These are phyloP conservation scores for Tinamus guttatus DNA, from an alignment of 2,113 vertebrate species.

Conservation along the genomic window DNA sequence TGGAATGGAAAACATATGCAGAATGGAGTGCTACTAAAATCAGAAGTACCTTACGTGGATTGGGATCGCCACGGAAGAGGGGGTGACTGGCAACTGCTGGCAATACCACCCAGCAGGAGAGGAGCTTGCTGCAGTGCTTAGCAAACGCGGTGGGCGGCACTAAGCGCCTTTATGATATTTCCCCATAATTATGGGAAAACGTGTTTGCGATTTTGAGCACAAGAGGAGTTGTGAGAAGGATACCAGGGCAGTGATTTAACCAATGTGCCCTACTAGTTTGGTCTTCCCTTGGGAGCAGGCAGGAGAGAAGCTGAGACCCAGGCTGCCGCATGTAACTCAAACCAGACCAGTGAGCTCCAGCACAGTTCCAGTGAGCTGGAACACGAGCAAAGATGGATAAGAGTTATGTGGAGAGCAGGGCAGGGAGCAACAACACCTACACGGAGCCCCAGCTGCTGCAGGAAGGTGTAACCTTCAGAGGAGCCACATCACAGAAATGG, in stretches of 20 bases:
- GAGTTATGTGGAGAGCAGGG: neutral
- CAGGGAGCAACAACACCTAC: neutral
- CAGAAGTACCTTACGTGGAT: neutral
- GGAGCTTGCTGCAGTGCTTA: neutral
- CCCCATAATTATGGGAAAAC: neutral
- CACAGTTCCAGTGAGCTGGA: too few species aligned
- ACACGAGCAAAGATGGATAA: neutral
- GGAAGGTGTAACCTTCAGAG: neutral
- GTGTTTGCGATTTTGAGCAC: neutral
- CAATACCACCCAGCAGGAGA: neutral
- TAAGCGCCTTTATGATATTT: neutral
- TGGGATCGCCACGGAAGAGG: too few species aligned
- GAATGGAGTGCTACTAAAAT: neutral
- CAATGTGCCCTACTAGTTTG: neutral
- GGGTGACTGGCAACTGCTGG: neutral
- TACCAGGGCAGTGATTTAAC: neutral
- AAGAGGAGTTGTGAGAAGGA: neutral
- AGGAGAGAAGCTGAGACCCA: neutral
- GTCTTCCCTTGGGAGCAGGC: neutral
- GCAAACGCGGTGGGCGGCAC: neutral
- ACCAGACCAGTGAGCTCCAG: neutral
- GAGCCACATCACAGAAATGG: neutral
- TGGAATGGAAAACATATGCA: too few species aligned
- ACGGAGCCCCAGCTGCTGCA: neutral
- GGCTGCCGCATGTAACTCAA: too few species aligned